Percentiles rank a stretch among this genome's conserved stretches.
These are phyloP conservation scores for Phengaris alcon DNA, from an alignment of 2,888 invertebrate species.

Conservation along the genomic window DNA sequence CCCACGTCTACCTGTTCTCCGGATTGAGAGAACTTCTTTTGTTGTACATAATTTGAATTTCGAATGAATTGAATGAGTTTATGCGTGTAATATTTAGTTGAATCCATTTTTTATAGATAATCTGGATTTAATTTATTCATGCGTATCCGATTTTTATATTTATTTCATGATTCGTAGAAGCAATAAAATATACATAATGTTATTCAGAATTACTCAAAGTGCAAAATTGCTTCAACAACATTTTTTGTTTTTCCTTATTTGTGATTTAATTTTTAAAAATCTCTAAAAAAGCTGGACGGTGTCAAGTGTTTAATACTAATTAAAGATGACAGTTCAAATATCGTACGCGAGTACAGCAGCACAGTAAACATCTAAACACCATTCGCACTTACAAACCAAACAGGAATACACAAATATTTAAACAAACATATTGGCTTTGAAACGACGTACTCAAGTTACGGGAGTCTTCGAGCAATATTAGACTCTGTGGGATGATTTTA, in stretches of 20 bases:
- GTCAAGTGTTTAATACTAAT: constrained; percentile 69
- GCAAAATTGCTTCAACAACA: constrained; percentile 4
- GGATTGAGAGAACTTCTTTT: constrained; percentile 50
- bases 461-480: constrained; percentile 50
- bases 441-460: constrained; percentile 53
- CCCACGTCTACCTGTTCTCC: constrained; percentile 73
- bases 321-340: constrained; percentile 56
- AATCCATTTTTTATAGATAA: constrained; percentile 26
- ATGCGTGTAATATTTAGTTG: constrained; percentile 42
- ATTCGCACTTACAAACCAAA: constrained; percentile 78
- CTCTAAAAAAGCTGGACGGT: constrained; percentile 50
- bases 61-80: constrained; percentile 60
- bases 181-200: not conserved
- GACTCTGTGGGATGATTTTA: constrained; percentile 50
- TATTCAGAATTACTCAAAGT: not conserved
- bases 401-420: constrained; percentile 75
- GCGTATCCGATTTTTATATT: not conserved
- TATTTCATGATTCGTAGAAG: not conserved
- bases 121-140: constrained; percentile 16
- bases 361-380: constrained; percentile 75
- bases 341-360: constrained; percentile 69
- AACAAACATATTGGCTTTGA: constrained; percentile 64
- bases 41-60: constrained; percentile 57
- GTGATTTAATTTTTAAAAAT: constrained; percentile 7
- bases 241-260: constrained; percentile 11